phyloP scores from a whole-genome alignment of 2,113 vertebrate species.

The Peromyscus californicus region DNA sequence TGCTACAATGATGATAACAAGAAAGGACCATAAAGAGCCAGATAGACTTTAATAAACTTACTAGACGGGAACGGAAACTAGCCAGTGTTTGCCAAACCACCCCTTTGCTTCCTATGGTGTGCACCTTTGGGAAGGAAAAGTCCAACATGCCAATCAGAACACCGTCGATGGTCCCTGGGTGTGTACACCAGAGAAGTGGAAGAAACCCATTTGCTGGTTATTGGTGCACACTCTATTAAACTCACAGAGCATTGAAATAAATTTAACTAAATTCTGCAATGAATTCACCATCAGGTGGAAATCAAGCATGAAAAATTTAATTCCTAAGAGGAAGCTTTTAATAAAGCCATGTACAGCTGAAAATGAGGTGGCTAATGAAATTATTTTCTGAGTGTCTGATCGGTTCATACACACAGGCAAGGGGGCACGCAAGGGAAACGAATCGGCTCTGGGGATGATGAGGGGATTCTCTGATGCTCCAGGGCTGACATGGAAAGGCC shows the following conservation, averaged over 20 bases:
- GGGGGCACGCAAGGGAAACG: background rate
- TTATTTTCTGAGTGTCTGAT: background rate
- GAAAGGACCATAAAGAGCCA: background rate
- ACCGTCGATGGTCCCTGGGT: background rate
- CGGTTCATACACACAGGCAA: background rate
- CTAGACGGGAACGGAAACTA: background rate
- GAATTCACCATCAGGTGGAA: conserved; percentile 4
- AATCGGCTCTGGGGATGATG: background rate
- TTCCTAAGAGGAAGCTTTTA: conserved; percentile 43
- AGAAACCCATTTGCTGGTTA: background rate
- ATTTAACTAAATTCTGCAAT: background rate
- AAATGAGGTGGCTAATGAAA: conserved; percentile 57
- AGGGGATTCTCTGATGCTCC: background rate
- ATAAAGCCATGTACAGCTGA: conserved; percentile 3
- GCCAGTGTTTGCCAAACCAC: background rate
- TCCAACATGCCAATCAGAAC: background rate
- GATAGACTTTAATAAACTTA: background rate
- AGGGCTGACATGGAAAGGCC: background rate
- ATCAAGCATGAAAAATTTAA: conserved; percentile 42
- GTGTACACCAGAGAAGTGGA: background rate
- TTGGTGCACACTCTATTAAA: background rate
- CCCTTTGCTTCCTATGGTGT: background rate
- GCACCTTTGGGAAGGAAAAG: background rate
- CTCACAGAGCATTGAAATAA: background rate
- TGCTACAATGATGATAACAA: background rate